Evolutionary conservation across 1,140 invertebrate genomes (phyloP), one percentile per base, ranked within the genome.

Genomic region (Delia radicum): DNA sequence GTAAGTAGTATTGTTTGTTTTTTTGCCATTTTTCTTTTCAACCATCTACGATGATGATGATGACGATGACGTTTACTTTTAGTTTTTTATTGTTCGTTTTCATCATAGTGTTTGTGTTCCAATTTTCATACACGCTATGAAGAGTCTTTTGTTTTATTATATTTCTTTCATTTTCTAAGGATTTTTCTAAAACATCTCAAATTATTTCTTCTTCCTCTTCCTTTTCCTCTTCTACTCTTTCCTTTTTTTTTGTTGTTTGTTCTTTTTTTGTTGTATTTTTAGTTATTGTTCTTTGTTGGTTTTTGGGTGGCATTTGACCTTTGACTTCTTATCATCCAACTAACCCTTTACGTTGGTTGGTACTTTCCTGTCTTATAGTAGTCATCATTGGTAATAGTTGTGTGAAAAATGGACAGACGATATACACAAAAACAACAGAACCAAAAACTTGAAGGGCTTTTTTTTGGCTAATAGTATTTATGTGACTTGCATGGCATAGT

Each of bases 381-480:
- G 33, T 37, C 33, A 37, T n/a, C n/a, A n/a, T n/a, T 42, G 37
- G 12, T 10, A 42, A 42, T 10, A 42, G 37, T 42, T 42, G n/a
- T n/a, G n/a, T n/a, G 37, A 42, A 42, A 15, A 15, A 15, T 42
- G 37, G 37, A 42, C 37, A 15, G 37, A 42, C 37, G n/a, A 42
- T 42, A 42, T 42, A 42, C 12, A 42, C 48, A 55, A 55, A 55
- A 55, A 55, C n/a, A 55, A 55, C 18, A 18, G 48, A 55, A 33
- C 61, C 8, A 18, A 33, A 26, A 55, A 69, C n/a, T 69, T 29
- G n/a, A 69, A 69, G 65, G 65, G 31, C 72, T 73, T 73, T 28
- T 46, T 31, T 28, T 46, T 31, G 72, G 72, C 72, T 73, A 73
- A 73, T 73, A 48, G 72, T 73, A 21, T 73, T 73, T 73, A 73